phyloP scores from a whole-genome alignment of 2,888 invertebrate genomes.

The Cepaea hortensis region DNA sequence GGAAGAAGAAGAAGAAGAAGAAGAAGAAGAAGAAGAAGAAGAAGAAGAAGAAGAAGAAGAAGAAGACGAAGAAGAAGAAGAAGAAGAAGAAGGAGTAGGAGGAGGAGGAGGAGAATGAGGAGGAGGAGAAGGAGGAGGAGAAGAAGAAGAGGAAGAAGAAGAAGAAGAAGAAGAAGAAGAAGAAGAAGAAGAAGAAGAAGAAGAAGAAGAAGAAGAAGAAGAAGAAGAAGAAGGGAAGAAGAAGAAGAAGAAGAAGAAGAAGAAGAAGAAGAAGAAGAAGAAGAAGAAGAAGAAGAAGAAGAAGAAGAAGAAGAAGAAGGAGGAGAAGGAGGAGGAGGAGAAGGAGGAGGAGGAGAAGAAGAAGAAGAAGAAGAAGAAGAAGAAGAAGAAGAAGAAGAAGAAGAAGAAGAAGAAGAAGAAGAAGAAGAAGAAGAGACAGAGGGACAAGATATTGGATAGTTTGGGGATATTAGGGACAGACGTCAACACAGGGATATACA shows the following conservation, averaged over 20 bases:
- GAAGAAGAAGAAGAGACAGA: not conserved
- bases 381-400: not conserved
- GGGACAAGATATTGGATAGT: not conserved
- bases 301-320: too few species aligned
- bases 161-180: not conserved
- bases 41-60: not conserved
- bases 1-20: not conserved
- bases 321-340: too few species aligned
- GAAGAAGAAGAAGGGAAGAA: not conserved
- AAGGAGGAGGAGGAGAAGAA: not conserved
- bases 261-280: not conserved
- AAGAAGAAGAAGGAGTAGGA: too few species aligned
- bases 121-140: not conserved
- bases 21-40: not conserved
- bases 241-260: not conserved
- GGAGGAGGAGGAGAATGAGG: too few species aligned
- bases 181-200: not conserved
- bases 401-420: not conserved
- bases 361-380: not conserved
- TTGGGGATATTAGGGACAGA: not conserved
- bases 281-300: not conserved
- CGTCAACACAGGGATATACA: too few species aligned
- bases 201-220: not conserved
- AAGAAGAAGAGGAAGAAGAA: not conserved
- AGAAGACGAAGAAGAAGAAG: too few species aligned